These are phyloP conservation scores for Callimorpha dominula DNA, from an alignment of 2,888 invertebrate genomes.

Conservation along the genomic window DNA sequence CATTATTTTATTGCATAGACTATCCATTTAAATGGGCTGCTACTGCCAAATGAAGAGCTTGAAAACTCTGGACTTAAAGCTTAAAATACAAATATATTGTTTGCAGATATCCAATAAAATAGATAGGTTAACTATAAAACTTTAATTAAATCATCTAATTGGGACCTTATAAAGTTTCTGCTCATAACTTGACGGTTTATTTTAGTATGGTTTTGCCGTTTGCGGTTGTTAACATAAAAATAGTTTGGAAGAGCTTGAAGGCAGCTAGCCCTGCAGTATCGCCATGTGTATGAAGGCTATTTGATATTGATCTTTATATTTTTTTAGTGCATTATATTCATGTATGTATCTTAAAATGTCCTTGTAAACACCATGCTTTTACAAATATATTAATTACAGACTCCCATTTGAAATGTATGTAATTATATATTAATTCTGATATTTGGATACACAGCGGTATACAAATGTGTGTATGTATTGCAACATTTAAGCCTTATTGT, in stretches of 20 bases:
- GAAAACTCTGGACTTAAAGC: conserved; percentile 13
- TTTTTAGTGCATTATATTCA: conserved; percentile 11
- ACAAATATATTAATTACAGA: conserved; percentile 16
- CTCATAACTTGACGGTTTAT: neutral
- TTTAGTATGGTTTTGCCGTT: neutral
- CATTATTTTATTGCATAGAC: conserved; percentile 35
- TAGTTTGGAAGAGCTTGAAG: neutral
- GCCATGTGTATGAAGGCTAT: conserved; percentile 7
- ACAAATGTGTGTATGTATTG: neutral
- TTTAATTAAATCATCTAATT: neutral
- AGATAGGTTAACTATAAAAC: neutral
- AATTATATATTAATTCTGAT: neutral
- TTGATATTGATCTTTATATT: conserved; percentile 10
- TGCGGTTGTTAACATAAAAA: neutral
- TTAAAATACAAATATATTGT: neutral
- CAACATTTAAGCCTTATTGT: conserved; percentile 3
- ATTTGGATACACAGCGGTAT: conserved; percentile 2
- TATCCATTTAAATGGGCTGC: conserved; percentile 8
- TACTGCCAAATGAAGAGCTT: conserved; percentile 14
- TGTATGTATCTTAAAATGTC: conserved; percentile 4
- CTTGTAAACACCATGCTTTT: conserved; percentile 8
- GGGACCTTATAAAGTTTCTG: neutral
- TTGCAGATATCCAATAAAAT: neutral
- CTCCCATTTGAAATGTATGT: conserved; percentile 7
- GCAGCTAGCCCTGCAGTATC: conserved; percentile 2